phyloP scores from a whole-genome alignment of 1,140 invertebrate species.

The Zophobas atratus region DNA sequence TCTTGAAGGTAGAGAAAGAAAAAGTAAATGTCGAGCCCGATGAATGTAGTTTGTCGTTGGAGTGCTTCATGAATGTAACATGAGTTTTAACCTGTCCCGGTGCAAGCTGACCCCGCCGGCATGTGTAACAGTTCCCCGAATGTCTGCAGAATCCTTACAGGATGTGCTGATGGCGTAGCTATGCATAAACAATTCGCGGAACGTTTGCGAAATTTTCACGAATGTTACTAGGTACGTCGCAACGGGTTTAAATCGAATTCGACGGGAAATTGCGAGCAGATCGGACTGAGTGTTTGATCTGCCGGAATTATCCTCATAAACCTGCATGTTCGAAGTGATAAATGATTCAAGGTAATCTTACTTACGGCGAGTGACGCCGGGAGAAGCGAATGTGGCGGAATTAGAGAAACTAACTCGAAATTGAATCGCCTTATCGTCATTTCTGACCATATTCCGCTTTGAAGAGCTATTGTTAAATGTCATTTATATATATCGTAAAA shows the following conservation, averaged over 20 bases:
- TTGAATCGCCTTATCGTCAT: too few species aligned
- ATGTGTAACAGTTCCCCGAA: constrained; percentile 32
- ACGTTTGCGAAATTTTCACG: constrained; percentile 3
- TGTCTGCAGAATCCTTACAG: constrained; percentile 18
- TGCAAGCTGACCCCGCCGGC: constrained; percentile 38
- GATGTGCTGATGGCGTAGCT: constrained; percentile 18
- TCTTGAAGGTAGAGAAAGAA: constrained; percentile 28
- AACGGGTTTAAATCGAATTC: neutral
- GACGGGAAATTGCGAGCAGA: neutral
- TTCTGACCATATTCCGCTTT: too few species aligned
- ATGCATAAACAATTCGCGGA: constrained; percentile 27
- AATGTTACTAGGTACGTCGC: neutral
- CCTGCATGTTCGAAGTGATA: too few species aligned
- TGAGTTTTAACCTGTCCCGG: constrained; percentile 45
- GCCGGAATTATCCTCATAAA: neutral
- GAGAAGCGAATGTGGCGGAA: too few species aligned
- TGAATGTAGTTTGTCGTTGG: constrained; percentile 47
- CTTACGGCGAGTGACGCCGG: too few species aligned
- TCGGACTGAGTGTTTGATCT: neutral
- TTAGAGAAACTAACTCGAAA: too few species aligned
- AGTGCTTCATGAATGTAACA: constrained; percentile 50
- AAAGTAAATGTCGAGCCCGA: constrained; percentile 42
- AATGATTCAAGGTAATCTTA: too few species aligned
- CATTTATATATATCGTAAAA: too few species aligned
- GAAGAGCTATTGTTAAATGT: too few species aligned